phyloP scores from a whole-genome alignment of 2,113 vertebrate genomes.

The Chlamydotis undulata region DNA sequence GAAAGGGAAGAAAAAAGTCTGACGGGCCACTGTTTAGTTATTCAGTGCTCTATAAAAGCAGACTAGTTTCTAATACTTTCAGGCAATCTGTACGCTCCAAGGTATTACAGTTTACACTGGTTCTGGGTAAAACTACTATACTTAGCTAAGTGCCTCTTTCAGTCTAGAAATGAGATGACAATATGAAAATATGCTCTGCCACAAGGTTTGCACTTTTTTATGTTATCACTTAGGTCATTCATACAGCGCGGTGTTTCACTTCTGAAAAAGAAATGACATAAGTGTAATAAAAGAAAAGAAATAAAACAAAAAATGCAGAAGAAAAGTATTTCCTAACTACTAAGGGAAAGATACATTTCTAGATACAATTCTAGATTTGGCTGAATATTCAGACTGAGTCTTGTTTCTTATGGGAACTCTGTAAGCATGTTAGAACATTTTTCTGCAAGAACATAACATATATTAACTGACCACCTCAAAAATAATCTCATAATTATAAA shows the following conservation, averaged over 20 bases:
- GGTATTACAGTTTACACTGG: neutral
- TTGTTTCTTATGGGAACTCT: neutral
- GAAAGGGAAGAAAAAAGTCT: neutral
- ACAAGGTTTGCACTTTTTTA: neutral
- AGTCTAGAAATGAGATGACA: neutral
- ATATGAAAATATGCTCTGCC: neutral
- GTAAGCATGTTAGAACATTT: neutral
- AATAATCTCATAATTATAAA: neutral
- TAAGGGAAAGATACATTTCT: neutral
- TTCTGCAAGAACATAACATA: neutral
- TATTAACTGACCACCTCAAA: neutral
- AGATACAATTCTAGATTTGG: neutral
- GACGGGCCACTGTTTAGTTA: neutral
- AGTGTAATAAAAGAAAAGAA: neutral
- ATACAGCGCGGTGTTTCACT: neutral
- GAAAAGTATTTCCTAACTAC: neutral
- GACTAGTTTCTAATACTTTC: neutral
- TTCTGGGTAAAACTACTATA: neutral
- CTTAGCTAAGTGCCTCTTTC: neutral
- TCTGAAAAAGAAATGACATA: neutral
- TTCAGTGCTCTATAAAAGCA: neutral
- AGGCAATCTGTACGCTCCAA: neutral
- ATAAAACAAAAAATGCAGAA: neutral
- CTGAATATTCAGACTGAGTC: neutral
- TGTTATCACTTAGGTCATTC: neutral